Evolutionary conservation across 2,888 invertebrate species (phyloP).

Genomic region (Polymixis lichenea): DNA sequence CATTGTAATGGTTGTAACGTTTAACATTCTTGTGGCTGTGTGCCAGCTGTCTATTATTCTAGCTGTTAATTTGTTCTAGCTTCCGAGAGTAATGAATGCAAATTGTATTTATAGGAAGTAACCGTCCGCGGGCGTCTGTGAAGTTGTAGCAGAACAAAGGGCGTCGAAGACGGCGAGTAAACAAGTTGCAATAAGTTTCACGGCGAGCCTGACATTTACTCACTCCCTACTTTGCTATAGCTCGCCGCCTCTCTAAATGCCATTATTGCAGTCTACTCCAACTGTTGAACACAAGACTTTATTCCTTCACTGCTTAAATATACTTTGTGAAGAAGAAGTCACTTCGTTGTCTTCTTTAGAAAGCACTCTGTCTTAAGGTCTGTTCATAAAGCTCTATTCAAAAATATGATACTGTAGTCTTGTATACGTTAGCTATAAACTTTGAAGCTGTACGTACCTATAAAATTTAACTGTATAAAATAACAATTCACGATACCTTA

Average conservation of each 20-base stretch:
- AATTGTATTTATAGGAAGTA: conserved; percentile 85
- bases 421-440: neutral
- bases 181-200: conserved; percentile 88
- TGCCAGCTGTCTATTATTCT: conserved; percentile 59
- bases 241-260: conserved; percentile 75
- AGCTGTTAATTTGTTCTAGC: conserved; percentile 71
- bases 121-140: conserved; percentile 82
- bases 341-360: conserved; percentile 51
- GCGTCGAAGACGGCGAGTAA: conserved; percentile 83
- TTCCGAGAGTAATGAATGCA: conserved; percentile 81
- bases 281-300: conserved; percentile 66
- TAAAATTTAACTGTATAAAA: neutral
- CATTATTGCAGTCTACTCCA: conserved; percentile 78
- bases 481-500: neutral
- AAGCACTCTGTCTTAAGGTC: conserved; percentile 13
- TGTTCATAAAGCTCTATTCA: conserved; percentile 25
- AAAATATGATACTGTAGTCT: neutral
- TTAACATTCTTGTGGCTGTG: conserved; percentile 52
- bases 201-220: conserved; percentile 77
- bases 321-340: conserved; percentile 53
- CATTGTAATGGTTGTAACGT: conserved; percentile 49
- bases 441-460: neutral
- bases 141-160: conserved; percentile 85
- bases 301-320: conserved; percentile 53
- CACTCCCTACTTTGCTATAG: conserved; percentile 68